A percentile compares a stretch with the other conserved stretches of the same genome.
Evolutionary conservation across 53 echinoderm and acorn worm genomes (phyloP).

Genomic region (Patiria pectinifera): DNA sequence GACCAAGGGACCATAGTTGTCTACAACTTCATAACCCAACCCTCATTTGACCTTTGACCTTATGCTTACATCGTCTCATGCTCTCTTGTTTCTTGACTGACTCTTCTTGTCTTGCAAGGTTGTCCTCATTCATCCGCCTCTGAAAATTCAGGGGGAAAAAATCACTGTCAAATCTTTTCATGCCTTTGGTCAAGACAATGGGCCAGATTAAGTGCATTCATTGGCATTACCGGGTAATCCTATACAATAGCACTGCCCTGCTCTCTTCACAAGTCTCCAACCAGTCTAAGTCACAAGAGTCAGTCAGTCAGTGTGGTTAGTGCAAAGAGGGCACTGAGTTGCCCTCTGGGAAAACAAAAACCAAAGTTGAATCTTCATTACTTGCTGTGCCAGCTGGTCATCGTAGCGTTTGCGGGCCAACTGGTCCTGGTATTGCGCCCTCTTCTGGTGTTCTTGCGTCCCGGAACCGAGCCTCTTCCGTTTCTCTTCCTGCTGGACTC

Average conservation of each 20-base stretch:
- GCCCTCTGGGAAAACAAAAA: background rate
- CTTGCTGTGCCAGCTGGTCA: constrained; percentile 95
- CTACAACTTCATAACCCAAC: background rate
- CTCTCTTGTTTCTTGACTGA: constrained; percentile 96
- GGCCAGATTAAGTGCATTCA: too few species aligned
- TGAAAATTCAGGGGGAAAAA: constrained; percentile 44
- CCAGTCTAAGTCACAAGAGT: too few species aligned
- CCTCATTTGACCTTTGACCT: background rate
- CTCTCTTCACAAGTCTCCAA: too few species aligned
- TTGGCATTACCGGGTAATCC: too few species aligned
- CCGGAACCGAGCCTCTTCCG: constrained; percentile 90
- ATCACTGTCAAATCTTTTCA: background rate
- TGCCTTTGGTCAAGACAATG: background rate
- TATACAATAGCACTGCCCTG: too few species aligned
- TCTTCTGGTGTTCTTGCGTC: constrained; percentile 93
- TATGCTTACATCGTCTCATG: constrained; percentile 94
- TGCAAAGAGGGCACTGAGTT: background rate
- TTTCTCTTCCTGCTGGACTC: constrained; percentile 92
- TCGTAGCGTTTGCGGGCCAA: constrained; percentile 95
- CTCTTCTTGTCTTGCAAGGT: constrained; percentile 88
- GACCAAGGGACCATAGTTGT: too few species aligned
- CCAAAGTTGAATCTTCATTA: constrained; percentile 8
- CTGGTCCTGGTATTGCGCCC: constrained; percentile 99
- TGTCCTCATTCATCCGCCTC: constrained; percentile 97
- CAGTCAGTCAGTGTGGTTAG: too few species aligned